These are phyloP conservation scores for Patiria miniata DNA, from an alignment of 35 echinoderm and acorn worm genomes.

Conservation along the genomic window DNA sequence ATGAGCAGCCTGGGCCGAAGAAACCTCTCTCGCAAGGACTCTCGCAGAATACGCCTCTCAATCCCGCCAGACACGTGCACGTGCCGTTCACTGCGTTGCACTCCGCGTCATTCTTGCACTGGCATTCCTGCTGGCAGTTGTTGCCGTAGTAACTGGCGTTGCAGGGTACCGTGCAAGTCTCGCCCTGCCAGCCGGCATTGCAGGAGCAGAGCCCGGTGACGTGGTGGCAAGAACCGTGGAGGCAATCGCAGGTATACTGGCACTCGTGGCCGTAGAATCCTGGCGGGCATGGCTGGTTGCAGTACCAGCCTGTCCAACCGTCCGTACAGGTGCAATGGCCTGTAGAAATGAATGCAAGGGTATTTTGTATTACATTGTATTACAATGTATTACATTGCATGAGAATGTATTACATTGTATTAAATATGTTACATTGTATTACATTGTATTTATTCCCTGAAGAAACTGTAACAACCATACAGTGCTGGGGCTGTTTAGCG, in stretches of 20 bases:
- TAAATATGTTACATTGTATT: too few relatives aligned
- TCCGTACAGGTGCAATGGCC: conserved; percentile 59
- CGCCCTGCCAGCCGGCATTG: conserved; percentile 59
- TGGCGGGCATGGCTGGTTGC: conserved; percentile 17
- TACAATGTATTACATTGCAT: too few relatives aligned
- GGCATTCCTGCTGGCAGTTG: conserved; percentile 59
- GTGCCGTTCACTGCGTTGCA: conserved; percentile 67
- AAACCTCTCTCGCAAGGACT: conserved; percentile 35
- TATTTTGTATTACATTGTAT: conserved; percentile 67
- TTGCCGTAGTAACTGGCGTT: conserved; percentile 60
- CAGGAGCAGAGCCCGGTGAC: conserved; percentile 53
- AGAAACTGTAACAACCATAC: conserved; percentile 60
- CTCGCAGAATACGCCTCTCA: conserved; percentile 48
- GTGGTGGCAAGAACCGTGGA: conserved; percentile 54
- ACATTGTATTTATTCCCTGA: too few relatives aligned
- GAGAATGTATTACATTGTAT: conserved; percentile 62
- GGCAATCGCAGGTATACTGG: conserved; percentile 53
- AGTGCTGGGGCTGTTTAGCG: conserved; percentile 66
- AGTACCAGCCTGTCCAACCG: conserved; percentile 62
- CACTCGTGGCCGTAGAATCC: conserved; percentile 68
- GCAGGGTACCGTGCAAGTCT: conserved; percentile 65
- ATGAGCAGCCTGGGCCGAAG: conserved; percentile 41
- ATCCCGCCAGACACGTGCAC: conserved; percentile 65
- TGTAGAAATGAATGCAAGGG: conserved; percentile 44
- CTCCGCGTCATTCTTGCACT: conserved; percentile 46